Conservation (phyloP, 2,888 invertebrate species). For the Drosophila kuntzei region DNA sequence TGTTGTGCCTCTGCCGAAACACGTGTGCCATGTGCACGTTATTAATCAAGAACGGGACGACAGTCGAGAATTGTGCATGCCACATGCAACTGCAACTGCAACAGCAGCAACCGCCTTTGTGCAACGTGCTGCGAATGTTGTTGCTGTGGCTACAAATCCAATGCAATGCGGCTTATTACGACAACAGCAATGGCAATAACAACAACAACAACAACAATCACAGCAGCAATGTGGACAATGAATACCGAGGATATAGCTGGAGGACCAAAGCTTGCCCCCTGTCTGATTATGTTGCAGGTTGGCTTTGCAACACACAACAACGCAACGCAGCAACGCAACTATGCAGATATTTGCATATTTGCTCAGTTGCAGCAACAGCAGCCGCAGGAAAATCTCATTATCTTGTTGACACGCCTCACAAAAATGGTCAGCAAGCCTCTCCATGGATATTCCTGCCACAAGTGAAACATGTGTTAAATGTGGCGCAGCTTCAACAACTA, state of each 20-base stretch:
- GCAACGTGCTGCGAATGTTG: constrained; percentile 39
- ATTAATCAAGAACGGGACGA: constrained; percentile 70
- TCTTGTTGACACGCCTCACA: constrained; percentile 66
- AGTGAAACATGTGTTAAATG: constrained; percentile 51
- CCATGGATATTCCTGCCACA: neutral
- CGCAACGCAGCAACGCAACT: constrained; percentile 20
- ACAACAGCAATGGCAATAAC: constrained; percentile 29
- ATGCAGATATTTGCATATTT: constrained; percentile 61
- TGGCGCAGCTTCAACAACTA: constrained; percentile 22
- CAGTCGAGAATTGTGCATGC: constrained; percentile 31
- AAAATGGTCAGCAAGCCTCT: constrained; percentile 43
- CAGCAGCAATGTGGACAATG: constrained; percentile 24
- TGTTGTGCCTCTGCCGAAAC: constrained; percentile 61
- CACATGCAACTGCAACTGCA: constrained; percentile 15
- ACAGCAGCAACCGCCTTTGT: constrained; percentile 19
- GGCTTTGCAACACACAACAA: constrained; percentile 28
- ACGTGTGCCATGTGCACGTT: constrained; percentile 75
- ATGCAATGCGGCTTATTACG: constrained; percentile 70
- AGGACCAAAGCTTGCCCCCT: constrained; percentile 5
- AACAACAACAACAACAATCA: constrained; percentile 35
- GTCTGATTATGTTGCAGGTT: constrained; percentile 50
- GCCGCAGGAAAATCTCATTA: constrained; percentile 65
- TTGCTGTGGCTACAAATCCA: constrained; percentile 50
- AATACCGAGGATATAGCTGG: constrained; percentile 16
- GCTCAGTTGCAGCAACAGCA: constrained; percentile 24